These are phyloP conservation scores for Pomatostomus ruficeps DNA, from an alignment of 2,113 vertebrate species.

Conservation along the genomic window DNA sequence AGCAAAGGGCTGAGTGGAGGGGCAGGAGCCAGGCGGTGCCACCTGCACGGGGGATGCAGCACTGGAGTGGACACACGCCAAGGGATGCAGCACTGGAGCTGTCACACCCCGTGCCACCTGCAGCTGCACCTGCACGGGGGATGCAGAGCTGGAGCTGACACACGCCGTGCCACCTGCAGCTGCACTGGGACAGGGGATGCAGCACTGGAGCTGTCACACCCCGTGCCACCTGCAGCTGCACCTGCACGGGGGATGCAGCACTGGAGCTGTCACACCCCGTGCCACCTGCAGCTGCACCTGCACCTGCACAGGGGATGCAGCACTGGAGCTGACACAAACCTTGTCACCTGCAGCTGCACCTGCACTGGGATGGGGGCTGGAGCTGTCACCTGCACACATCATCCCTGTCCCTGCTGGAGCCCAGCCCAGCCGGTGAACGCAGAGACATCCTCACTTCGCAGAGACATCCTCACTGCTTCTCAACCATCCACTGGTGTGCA, in stretches of 20 bases:
- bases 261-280: too few relatives aligned
- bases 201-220: rapidly evolving
- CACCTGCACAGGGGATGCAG: neutral
- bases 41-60: neutral
- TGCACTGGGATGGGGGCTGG: neutral
- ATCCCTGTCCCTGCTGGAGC: neutral
- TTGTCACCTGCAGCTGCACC: neutral
- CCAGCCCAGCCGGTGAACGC: neutral
- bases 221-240: neutral
- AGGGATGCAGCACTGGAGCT: too few relatives aligned
- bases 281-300: neutral
- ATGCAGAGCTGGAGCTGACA: neutral
- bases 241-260: neutral
- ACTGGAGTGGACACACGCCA: rapidly evolving
- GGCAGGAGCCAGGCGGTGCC: rapidly evolving
- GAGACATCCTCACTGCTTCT: neutral
- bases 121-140: neutral
- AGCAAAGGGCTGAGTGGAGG: neutral
- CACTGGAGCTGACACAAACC: rapidly evolving
- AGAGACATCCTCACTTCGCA: neutral
- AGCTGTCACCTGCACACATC: rapidly evolving
- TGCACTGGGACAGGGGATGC: too few relatives aligned
- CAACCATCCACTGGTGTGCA: rapidly evolving
- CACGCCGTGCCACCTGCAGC: neutral
- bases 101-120: rapidly evolving